These are phyloP conservation scores for Hofmannophila pseudospretella DNA, from an alignment of 2,888 invertebrate species.

Conservation along the genomic window DNA sequence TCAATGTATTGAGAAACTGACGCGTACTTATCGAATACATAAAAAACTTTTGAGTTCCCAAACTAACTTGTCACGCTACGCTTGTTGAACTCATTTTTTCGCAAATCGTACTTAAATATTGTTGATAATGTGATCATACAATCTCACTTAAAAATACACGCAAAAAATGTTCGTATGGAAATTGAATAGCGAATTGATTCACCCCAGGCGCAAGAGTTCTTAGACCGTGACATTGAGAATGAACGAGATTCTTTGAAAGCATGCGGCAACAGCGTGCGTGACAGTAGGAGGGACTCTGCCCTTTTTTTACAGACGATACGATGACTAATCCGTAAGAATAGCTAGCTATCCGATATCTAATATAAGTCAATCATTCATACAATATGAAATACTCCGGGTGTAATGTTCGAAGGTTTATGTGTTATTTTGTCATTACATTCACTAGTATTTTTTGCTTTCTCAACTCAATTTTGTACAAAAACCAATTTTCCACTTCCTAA, in stretches of 20 bases:
- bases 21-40: slow-evolving; percentile 1
- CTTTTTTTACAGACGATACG: slow-evolving; percentile 20
- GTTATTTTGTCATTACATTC: no score
- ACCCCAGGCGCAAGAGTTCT: slow-evolving; percentile 7
- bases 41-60: slow-evolving; percentile 10
- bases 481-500: no score
- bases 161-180: background rate
- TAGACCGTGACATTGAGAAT: slow-evolving; percentile 10
- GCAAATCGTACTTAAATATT: background rate
- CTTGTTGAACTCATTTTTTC: slow-evolving; percentile 5
- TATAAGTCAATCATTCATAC: background rate
- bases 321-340: slow-evolving; percentile 41
- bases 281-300: slow-evolving; percentile 43
- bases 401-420: no score
- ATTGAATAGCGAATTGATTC: slow-evolving; percentile 8
- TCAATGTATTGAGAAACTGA: slow-evolving; percentile 12
- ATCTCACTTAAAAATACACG: background rate
- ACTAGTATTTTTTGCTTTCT: no score
- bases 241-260: slow-evolving; percentile 18
- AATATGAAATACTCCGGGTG: no score
- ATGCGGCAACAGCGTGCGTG: slow-evolving; percentile 45
- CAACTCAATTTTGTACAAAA: no score
- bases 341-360: slow-evolving; percentile 15
- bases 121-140: slow-evolving; percentile 1
- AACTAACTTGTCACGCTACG: slow-evolving; percentile 7